Conservation (phyloP, 1,140 invertebrate genomes). For the Apis florea region DNA sequence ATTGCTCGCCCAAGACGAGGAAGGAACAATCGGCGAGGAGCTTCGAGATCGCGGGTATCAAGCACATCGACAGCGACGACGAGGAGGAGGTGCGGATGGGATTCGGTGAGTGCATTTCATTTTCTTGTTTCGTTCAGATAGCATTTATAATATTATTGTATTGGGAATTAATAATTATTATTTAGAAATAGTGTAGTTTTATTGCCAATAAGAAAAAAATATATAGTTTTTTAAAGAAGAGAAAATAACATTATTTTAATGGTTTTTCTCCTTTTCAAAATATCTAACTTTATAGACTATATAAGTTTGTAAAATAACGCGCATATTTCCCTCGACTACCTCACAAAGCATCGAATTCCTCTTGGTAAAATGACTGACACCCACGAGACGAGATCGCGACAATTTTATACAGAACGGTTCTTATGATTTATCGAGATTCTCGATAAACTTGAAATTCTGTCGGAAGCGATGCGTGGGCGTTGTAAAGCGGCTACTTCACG, state of each 20-base stretch:
- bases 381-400: conserved; percentile 21
- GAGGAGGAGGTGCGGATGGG: conserved; percentile 82
- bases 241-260: no score
- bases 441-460: conserved; percentile 59
- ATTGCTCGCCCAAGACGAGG: conserved; percentile 56
- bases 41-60: conserved; percentile 85
- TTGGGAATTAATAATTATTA: no score
- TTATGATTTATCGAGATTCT: conserved; percentile 52
- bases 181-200: no score
- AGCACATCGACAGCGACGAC: conserved; percentile 87
- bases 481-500: conserved; percentile 58
- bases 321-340: background rate
- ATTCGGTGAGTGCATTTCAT: conserved; percentile 74
- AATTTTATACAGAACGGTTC: conserved; percentile 26
- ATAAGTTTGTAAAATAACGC: background rate
- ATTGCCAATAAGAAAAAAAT: no score
- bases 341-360: background rate
- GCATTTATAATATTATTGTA: no score
- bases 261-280: no score
- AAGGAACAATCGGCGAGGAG: conserved; percentile 76
- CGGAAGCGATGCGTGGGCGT: conserved; percentile 53
- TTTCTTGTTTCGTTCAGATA: no score
- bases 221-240: no score
- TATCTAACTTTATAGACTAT: no score
- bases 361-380: background rate